Conservation (phyloP, 2,797 vertebrate genomes). For the Sebastes steindachneri region DNA sequence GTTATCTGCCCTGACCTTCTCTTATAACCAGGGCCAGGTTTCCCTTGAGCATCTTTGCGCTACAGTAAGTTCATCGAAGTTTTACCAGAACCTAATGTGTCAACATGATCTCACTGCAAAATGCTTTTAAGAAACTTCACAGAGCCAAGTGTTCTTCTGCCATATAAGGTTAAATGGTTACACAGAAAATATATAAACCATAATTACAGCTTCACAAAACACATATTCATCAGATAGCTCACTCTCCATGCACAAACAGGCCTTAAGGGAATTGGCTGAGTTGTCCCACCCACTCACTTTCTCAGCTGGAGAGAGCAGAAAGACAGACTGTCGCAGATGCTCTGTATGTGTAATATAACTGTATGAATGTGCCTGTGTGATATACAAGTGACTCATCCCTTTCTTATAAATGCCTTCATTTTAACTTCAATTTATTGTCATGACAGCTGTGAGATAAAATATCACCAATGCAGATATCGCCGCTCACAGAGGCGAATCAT, state of each 20-base stretch:
- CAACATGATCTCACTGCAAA: constrained; percentile 43
- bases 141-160: neutral
- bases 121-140: constrained; percentile 15
- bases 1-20: constrained; percentile 57
- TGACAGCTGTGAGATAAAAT: constrained; percentile 68
- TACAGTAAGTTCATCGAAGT: constrained; percentile 20
- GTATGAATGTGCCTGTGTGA: constrained; percentile 50
- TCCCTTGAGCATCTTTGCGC: constrained; percentile 23
- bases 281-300: constrained; percentile 38
- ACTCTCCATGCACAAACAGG: constrained; percentile 11
- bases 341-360: constrained; percentile 42
- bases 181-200: constrained; percentile 35
- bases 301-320: constrained; percentile 52
- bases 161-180: constrained; percentile 29
- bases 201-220: constrained; percentile 18
- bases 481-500: constrained; percentile 28
- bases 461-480: constrained; percentile 48
- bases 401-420: constrained; percentile 62
- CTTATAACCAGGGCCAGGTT: constrained; percentile 41
- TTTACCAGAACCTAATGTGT: constrained; percentile 36
- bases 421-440: constrained; percentile 58
- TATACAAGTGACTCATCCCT: constrained; percentile 63
- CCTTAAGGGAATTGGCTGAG: constrained; percentile 14
- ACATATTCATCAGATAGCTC: constrained; percentile 28
- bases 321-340: constrained; percentile 56